phyloP scores from a whole-genome alignment of 2,113 vertebrate genomes.

The Alectura lathami region DNA sequence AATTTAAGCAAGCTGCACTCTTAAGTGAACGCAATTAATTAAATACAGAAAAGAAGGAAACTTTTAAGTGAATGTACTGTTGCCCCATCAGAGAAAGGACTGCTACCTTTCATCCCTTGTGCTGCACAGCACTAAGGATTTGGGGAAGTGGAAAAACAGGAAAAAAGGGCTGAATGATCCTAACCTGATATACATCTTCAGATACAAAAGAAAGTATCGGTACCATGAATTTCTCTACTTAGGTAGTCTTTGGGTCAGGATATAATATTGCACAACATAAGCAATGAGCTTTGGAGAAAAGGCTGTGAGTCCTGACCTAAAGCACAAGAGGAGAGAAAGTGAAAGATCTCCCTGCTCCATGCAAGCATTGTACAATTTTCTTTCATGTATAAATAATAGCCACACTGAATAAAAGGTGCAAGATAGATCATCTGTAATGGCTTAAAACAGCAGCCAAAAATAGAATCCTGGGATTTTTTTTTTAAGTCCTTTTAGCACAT shows the following conservation, averaged over 20 bases:
- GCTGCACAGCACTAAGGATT: background rate
- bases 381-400: slow-evolving; percentile 53
- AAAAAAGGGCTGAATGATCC: background rate
- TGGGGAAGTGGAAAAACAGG: no score
- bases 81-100: background rate
- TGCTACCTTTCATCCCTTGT: background rate
- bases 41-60: background rate
- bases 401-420: slow-evolving; percentile 27
- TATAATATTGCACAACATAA: background rate
- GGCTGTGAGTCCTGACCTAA: background rate
- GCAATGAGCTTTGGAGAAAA: background rate
- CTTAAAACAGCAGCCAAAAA: slow-evolving; percentile 32
- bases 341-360: background rate
- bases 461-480: background rate
- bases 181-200: background rate
- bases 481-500: slow-evolving; percentile 37
- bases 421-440: slow-evolving; percentile 28
- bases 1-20: background rate
- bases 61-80: background rate
- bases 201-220: background rate
- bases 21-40: background rate
- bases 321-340: background rate
- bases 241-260: background rate
- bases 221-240: background rate
- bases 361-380: background rate